These are phyloP conservation scores for Rhynchopsitta pachyrhyncha DNA, from an alignment of 2,113 vertebrate genomes.

Conservation along the genomic window DNA sequence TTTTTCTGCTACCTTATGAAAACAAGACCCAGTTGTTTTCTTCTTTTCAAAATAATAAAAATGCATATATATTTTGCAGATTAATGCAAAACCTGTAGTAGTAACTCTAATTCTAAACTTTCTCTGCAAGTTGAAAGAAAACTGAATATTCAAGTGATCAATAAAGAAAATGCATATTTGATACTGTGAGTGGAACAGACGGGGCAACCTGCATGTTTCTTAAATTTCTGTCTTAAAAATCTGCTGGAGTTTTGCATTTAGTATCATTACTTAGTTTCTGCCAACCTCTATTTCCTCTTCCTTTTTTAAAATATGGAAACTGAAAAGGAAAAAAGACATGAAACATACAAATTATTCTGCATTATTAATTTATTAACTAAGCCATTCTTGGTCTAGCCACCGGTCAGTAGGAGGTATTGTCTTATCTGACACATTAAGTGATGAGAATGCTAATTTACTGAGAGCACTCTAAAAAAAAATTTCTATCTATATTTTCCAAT, in stretches of 20 bases:
- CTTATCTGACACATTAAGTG: neutral
- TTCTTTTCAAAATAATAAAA: neutral
- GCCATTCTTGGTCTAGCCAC: neutral
- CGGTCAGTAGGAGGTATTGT: neutral
- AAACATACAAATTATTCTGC: neutral
- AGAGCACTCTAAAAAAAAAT: neutral
- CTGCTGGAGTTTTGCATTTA: neutral
- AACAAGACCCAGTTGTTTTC: neutral
- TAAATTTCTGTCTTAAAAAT: neutral
- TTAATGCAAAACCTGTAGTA: neutral
- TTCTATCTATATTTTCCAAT: neutral
- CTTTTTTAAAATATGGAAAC: neutral
- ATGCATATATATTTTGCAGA: neutral
- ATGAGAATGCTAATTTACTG: neutral
- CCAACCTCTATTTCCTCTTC: no score
- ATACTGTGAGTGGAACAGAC: neutral
- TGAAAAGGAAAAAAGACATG: neutral
- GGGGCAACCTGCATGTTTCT: fast-evolving
- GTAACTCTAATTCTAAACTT: neutral
- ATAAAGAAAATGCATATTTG: neutral
- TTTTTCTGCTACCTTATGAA: neutral
- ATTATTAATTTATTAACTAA: neutral
- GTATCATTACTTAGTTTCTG: neutral
- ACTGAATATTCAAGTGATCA: neutral
- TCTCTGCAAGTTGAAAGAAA: neutral